phyloP scores from a whole-genome alignment of 2,888 invertebrate species.

The Trichogramma evanescens region DNA sequence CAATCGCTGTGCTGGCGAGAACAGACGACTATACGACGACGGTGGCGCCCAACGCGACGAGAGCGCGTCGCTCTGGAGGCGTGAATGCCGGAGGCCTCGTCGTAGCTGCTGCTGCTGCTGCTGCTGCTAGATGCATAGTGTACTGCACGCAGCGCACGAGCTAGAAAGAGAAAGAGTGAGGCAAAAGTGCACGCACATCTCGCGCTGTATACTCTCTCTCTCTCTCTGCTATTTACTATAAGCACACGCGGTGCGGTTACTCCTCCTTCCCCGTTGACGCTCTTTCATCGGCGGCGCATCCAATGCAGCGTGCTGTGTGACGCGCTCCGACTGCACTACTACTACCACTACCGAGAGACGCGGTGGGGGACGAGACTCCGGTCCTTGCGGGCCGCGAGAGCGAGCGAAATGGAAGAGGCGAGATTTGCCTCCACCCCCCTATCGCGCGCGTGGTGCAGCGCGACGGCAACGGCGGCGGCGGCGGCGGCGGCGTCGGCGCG shows the following conservation, averaged over 20 bases:
- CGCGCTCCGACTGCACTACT: too few relatives aligned
- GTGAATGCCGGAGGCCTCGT: slow-evolving; percentile 43
- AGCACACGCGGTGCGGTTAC: slow-evolving; percentile 33
- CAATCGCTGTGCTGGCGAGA: slow-evolving; percentile 26
- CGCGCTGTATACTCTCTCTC: too few relatives aligned
- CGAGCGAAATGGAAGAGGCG: too few relatives aligned
- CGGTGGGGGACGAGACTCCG: too few relatives aligned
- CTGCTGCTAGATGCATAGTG: too few relatives aligned
- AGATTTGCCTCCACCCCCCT: neutral
- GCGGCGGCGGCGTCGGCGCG: slow-evolving; percentile 13
- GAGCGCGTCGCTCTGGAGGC: slow-evolving; percentile 43
- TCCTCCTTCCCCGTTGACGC: slow-evolving; percentile 40
- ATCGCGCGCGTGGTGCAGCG: neutral
- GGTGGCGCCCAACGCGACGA: slow-evolving; percentile 13
- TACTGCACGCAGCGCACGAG: too few relatives aligned
- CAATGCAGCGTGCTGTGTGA: neutral
- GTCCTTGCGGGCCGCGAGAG: too few relatives aligned
- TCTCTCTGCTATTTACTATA: too few relatives aligned
- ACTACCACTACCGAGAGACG: too few relatives aligned
- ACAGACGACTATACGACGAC: slow-evolving; percentile 10
- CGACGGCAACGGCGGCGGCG: slow-evolving; percentile 2
- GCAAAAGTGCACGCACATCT: too few relatives aligned
- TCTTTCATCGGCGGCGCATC: neutral
- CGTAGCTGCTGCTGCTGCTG: too few relatives aligned
- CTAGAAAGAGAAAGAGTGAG: too few relatives aligned